Base-by-base conservation (phyloP, 2,888 invertebrate genomes). In the Melipona beecheii region DNA sequence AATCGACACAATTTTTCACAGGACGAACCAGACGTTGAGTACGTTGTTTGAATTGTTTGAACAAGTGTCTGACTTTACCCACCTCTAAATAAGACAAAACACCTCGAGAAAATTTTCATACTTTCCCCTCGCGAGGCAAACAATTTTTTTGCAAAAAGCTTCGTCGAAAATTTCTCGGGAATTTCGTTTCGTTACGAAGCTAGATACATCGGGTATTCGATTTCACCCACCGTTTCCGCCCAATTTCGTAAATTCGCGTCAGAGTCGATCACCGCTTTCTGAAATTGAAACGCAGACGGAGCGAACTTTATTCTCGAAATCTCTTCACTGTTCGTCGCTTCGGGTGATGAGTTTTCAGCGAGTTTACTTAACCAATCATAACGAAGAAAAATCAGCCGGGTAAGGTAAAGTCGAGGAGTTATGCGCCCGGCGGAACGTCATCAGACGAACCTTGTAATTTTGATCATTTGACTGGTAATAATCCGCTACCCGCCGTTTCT, bases 361-460 rank as follows among this genome's bases (percentile, higher is more conserved):
- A 90, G 89, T 92, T 92, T 92, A 88, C 89, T 91, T 90, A 89
- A 87, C 90, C 91, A 91, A 93, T 92, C 91, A 90, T 77, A 80
- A 80, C 81, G 86, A 90, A 90, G 87, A 87, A 85, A 90, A 86
- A 85, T 85, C 82, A 81, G 74, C 78, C 78, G 72, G 85, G 87
- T 81, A 83, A 87, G 88, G 87, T 73, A 85, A 87, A 78, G 83
- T 71, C 83, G 82, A 84, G 86, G n/a, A n/a, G 85, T 90, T 88
- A 90, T 43, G 9, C 91, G 86, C 87, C 87, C 85, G 88, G 90
- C 90, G 43, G 43, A 91, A 92, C 91, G 91, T 93, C 94, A 94
- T 94, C 93, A 93, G 88, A 88, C 91, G 91, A 92, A 94, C 93
- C 94, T 94, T 94, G 93, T 93, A 94, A 94, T 94, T 94, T 94